phyloP scores from a whole-genome alignment of 2,888 invertebrate genomes.

The Escarpia spicata region DNA sequence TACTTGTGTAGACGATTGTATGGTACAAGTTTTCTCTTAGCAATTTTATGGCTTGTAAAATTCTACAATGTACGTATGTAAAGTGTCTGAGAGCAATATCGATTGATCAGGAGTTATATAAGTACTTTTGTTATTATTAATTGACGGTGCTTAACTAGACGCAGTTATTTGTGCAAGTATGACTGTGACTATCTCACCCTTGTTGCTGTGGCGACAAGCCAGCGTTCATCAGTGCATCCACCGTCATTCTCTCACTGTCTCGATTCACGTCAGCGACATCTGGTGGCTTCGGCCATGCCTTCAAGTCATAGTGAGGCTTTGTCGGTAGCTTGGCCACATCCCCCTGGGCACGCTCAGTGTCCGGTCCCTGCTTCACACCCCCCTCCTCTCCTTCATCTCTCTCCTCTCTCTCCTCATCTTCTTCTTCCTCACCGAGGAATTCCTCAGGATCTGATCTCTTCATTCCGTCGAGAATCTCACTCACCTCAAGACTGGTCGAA shows the following conservation, averaged over 20 bases:
- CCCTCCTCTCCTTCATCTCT: constrained; percentile 27
- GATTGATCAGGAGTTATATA: too few relatives aligned
- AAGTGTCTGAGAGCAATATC: too few relatives aligned
- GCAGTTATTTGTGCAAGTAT: background rate
- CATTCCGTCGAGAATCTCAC: constrained; percentile 76
- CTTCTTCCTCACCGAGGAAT: constrained; percentile 40
- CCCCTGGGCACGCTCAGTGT: constrained; percentile 18
- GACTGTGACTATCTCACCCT: background rate
- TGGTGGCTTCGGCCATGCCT: constrained; percentile 55
- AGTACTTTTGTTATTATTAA: too few relatives aligned
- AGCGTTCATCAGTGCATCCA: constrained; percentile 34
- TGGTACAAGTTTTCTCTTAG: too few relatives aligned
- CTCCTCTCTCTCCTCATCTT: constrained; percentile 33
- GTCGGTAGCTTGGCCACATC: constrained; percentile 8
- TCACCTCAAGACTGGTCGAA: constrained; percentile 82
- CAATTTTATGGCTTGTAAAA: too few relatives aligned
- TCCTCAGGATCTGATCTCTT: constrained; percentile 39
- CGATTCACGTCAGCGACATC: constrained; percentile 30
- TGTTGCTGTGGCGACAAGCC: background rate
- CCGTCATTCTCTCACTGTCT: constrained; percentile 43
- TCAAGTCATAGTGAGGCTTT: constrained; percentile 17
- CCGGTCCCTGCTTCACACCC: background rate
- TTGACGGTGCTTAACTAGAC: too few relatives aligned
- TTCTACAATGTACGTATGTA: too few relatives aligned
- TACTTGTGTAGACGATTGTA: too few relatives aligned